These are phyloP conservation scores for Mayetiola destructor DNA, from an alignment of 2,888 invertebrate genomes.

Conservation along the genomic window DNA sequence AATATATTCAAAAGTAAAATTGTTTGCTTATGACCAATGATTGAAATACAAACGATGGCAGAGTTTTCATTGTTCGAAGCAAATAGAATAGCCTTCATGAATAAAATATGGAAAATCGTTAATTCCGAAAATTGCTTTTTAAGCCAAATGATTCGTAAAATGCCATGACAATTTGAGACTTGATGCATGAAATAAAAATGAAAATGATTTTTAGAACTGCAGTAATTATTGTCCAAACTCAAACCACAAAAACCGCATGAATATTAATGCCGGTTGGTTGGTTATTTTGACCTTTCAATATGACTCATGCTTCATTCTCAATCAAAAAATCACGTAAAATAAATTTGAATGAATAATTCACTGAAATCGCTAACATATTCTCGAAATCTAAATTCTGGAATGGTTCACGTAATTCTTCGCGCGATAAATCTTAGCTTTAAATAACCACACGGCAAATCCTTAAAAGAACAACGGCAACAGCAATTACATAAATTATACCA, in stretches of 20 bases:
- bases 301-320: too few relatives aligned
- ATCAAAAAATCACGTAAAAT: conserved; percentile 12
- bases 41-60: too few relatives aligned
- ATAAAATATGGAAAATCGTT: background rate
- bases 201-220: background rate
- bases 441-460: background rate
- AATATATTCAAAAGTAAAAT: too few relatives aligned
- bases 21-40: too few relatives aligned
- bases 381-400: background rate
- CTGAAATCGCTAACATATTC: background rate
- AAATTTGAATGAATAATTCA: conserved; percentile 4
- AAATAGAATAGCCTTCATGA: background rate
- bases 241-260: background rate
- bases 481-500: conserved; percentile 9
- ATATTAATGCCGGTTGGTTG: conserved; percentile 2
- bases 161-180: too few relatives aligned
- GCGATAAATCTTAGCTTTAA: background rate
- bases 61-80: background rate
- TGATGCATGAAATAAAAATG: background rate
- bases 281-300: background rate
- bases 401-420: background rate
- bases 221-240: background rate
- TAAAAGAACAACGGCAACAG: background rate
- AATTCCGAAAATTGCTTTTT: background rate
- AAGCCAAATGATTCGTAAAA: background rate